A percentile compares a stretch with the other conserved stretches of the same genome.
These are phyloP conservation scores for Agriopis aurantiaria DNA, from an alignment of 2,888 invertebrate species.

Conservation along the genomic window DNA sequence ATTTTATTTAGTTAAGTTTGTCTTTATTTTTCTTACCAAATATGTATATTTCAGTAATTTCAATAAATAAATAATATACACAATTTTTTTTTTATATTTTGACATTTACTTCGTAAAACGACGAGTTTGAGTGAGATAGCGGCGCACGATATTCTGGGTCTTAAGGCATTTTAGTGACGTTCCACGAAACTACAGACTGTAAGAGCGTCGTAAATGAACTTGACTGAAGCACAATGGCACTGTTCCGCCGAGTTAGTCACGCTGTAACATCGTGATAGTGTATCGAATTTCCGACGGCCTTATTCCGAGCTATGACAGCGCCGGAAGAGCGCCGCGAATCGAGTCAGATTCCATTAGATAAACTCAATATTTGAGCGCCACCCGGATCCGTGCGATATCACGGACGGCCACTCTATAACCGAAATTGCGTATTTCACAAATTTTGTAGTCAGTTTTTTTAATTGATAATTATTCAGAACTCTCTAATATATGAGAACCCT, in stretches of 20 bases:
- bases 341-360: constrained; percentile 51
- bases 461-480: too few species aligned
- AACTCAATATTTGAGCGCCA: constrained; percentile 54
- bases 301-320: constrained; percentile 16
- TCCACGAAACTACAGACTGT: not conserved
- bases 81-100: too few species aligned
- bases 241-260: constrained; percentile 24
- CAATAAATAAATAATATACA: too few species aligned
- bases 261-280: constrained; percentile 28
- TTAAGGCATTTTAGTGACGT: not conserved
- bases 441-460: too few species aligned
- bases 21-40: too few species aligned
- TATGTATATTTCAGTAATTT: too few species aligned
- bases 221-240: constrained; percentile 19
- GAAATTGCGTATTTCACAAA: too few species aligned
- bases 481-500: too few species aligned
- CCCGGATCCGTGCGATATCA: constrained; percentile 21
- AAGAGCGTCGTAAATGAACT: constrained; percentile 14
- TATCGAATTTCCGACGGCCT: constrained; percentile 33
- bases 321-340: constrained; percentile 24
- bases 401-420: constrained; percentile 7
- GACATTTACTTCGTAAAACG: too few species aligned
- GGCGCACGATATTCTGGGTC: too few species aligned
- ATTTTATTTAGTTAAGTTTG: too few species aligned
- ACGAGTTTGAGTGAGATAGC: too few species aligned